Conservation (phyloP, 2,888 invertebrate species). For the Tubulanus polymorphus region DNA sequence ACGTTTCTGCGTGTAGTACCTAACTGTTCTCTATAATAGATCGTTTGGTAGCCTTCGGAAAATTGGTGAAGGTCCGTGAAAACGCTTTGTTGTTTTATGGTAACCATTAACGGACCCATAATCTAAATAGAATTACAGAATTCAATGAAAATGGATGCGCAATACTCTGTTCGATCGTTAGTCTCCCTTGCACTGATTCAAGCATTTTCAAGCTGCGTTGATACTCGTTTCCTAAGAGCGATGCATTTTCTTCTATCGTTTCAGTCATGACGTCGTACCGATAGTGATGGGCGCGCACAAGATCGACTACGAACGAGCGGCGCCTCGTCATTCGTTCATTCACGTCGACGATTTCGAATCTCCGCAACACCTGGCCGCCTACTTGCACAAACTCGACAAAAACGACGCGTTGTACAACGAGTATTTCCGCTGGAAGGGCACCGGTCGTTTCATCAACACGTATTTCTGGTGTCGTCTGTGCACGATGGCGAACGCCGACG, state of each 20-base stretch:
- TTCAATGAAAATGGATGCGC: no score
- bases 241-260: slow-evolving; percentile 8
- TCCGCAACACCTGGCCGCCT: slow-evolving; percentile 80
- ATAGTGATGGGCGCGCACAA: slow-evolving; percentile 94
- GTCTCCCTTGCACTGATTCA: no score
- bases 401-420: slow-evolving; percentile 89
- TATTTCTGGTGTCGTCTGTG: slow-evolving; percentile 90
- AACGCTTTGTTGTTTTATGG: no score
- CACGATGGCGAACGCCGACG: slow-evolving; percentile 55
- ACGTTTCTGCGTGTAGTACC: no score
- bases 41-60: no score
- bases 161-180: no score
- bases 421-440: slow-evolving; percentile 91
- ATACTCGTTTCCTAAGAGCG: no score
- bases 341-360: slow-evolving; percentile 93
- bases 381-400: slow-evolving; percentile 76
- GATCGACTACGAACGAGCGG: slow-evolving; percentile 80
- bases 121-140: no score
- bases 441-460: slow-evolving; percentile 94
- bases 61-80: no score
- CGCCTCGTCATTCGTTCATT: slow-evolving; percentile 87
- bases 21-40: no score
- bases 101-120: no score
- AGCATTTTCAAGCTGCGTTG: no score
- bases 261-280: slow-evolving; percentile 76